Base-by-base conservation (phyloP, 1,140 invertebrate genomes). In the Listronotus bonariensis region DNA sequence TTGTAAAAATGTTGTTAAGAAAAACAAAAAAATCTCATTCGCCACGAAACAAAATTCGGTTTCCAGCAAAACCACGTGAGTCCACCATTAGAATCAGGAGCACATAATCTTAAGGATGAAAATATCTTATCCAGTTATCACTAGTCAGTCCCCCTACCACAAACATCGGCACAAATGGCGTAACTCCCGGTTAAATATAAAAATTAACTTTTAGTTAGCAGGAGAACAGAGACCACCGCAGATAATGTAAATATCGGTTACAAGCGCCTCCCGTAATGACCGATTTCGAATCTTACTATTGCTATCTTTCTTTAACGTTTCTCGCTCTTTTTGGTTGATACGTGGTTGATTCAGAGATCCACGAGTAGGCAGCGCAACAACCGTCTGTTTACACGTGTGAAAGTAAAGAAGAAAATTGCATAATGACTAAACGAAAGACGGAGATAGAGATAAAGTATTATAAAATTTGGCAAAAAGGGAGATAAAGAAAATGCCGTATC, bases 321-420 rank as follows among this genome's bases (percentile, higher is more conserved):
- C 20, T 26, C 20, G 5, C 20, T 26, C 20, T 26, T 26, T 26
- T 26, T 3, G 20, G 20, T 26, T 26, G 2, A 26, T 26, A 3
- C 20, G 2, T 3, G 20, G 20, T 26, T 26, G 2, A 26, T 26
- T 26, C 20, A 1, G 20, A 26, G 1, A 26, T 26, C 20, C n/a
- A 26, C 2, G 34, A 36, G 34, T 12, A 36, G 8, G 7, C 34
- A 12, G 8, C 8, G 11, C 34, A 36, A 36, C 34, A 36, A 36
- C 34, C 3, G 8, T 36, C 7, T 36, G 34, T 36, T 36, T 36
- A 36, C 20, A 26, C 11, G 34, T 36, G 57, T 26, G 32, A 18
- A 60, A 60, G 5, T 45, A 17, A 62, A 52, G 59, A 62, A 53
- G 59, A 62, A 62, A 62, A 62, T 62, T 53, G 59, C 59, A 62